Evolutionary conservation across 2,888 invertebrate species (phyloP), one percentile per base, ranked within the genome.

Genomic region (Nyleta sp.): DNA sequence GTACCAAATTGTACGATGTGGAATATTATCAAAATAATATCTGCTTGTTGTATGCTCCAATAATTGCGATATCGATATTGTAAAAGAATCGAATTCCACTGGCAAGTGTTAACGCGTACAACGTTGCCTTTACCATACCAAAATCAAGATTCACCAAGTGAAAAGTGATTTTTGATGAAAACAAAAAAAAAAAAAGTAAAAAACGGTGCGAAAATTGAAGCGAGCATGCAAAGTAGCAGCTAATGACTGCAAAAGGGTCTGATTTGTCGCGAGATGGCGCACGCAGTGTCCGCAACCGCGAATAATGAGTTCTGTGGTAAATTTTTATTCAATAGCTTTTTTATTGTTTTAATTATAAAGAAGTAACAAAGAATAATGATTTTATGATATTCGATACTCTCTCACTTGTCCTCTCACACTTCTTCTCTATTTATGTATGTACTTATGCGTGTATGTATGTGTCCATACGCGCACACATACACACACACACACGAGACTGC

Each of bases 301-400:
- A 78, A 78, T 78, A 78, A 78, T 74, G 70, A 74, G 65, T 70
- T 70, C 64, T 70, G 80, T 78, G 82, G 65, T 75, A 40, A 31
- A 80, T 85, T 87, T 87, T 86, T 88, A 86, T 88, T 87, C 83
- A 87, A 86, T 86, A 87, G 85, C 84, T 87, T 88, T 87, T 88
- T 87, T 87, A 87, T 87, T 87, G 86, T 87, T 89, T 90, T 88
- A 89, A 88, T 88, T 89, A 90, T 89, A 89, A 89, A 89, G 89
- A 90, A 89, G 89, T 90, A 90, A 90, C 90, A 89, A 90, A 89
- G 89, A 89, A 89, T 89, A 89, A 88, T 89, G 89, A 89, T 88
- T 89, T 89, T 85, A 87, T 89, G 89, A 89, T 89, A 89, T 89
- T 85, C 73, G 70, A 73, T 78, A 78, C 86, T 84, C 84, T 82